phyloP scores from a whole-genome alignment of 2,797 vertebrate genomes.

The Pipistrellus pygmaeus region DNA sequence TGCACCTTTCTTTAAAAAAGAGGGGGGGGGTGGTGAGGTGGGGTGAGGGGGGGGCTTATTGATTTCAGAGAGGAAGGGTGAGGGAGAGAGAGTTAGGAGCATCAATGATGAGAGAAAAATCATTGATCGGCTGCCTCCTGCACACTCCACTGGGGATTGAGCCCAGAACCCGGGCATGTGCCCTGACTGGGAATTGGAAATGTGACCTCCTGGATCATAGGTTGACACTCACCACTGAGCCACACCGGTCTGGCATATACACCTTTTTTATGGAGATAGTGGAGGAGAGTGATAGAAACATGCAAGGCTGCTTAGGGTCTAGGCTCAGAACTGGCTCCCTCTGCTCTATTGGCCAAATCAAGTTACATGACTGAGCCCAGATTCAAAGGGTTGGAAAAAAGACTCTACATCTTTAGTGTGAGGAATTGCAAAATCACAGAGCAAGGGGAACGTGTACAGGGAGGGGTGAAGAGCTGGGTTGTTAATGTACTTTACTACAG shows the following conservation, averaged over 20 bases:
- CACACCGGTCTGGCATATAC: too few relatives aligned
- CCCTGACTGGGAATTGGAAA: too few relatives aligned
- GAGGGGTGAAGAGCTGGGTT: neutral
- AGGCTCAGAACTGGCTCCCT: neutral
- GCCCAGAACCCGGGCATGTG: too few relatives aligned
- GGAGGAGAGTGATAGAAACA: neutral
- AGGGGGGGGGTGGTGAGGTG: too few relatives aligned
- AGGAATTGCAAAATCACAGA: neutral
- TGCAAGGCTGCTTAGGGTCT: neutral
- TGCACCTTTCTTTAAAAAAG: neutral
- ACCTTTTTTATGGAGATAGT: neutral
- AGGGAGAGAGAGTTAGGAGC: too few relatives aligned
- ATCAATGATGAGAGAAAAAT: too few relatives aligned
- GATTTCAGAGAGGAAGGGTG: too few relatives aligned
- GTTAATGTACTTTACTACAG: neutral
- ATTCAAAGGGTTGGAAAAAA: neutral
- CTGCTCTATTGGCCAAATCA: neutral
- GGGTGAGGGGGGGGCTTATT: too few relatives aligned
- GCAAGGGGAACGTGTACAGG: neutral
- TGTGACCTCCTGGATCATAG: too few relatives aligned
- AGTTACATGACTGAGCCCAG: neutral
- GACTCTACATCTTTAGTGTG: neutral
- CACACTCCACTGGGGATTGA: too few relatives aligned
- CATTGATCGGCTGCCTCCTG: too few relatives aligned
- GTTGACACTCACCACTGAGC: too few relatives aligned